Evolutionary conservation across 2,797 vertebrate genomes (phyloP), one percentile per base, ranked within the genome.

Genomic region (Euphonia xanthogaster): DNA sequence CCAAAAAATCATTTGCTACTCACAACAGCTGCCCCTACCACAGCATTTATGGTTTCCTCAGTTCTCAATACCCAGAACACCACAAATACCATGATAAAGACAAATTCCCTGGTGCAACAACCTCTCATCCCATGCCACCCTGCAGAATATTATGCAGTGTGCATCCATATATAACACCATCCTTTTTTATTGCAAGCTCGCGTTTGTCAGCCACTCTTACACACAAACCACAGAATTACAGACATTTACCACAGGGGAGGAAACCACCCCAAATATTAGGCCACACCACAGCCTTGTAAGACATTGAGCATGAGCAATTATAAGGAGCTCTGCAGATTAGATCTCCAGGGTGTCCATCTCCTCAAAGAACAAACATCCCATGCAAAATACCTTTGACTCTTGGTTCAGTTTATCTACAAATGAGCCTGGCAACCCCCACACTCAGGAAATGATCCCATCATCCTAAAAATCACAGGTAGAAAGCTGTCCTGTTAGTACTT

Each of bases 51-150:
- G 74, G 23, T 62, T 92, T 90, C 47, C 47, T 37, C 77, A 76
- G 14, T 44, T 90, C 24, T 45, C 65, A 27, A 25, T 61, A 60
- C 76, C 76, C 12, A 79, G 35, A 50, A 77, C 80, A 92, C 92
- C 80, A 95, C 86, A 96, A 95, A 72, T 45, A 71, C 50, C 54
- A 88, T 20, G 54, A 73, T 21, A 66, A 88, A 94, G 17, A 57
- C 31, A 72, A 65, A 90, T 68, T 84, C 81, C 4, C 3, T 4
- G 4, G 25, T 84, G 40, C 55, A 86, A 73, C 57, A 58, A 23
- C n/a, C 55, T 70, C 75, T 78, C 67, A 55, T 48, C 44, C 63
- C 81, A 4, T 61, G 47, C 28, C 42, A 75, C 25, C 44, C 62
- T 88, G 65, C 24, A 44, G 45, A 40, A 37, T 28, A 23, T 71